phyloP scores from a whole-genome alignment of 2,888 invertebrate species.

The Oligia latruncula region DNA sequence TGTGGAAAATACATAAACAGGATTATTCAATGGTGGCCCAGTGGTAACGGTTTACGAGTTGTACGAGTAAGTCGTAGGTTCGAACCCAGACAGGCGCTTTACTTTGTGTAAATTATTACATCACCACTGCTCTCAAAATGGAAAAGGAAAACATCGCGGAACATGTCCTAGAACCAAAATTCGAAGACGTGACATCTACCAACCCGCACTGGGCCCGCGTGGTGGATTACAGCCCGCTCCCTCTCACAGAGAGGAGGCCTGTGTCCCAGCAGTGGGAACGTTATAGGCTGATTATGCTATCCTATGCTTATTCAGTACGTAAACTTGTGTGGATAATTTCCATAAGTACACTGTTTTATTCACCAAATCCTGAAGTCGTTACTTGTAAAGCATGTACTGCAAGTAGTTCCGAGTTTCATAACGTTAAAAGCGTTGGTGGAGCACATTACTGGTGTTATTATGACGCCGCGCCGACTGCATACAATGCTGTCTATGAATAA shows the following conservation, averaged over 20 bases:
- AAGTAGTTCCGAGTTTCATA: slow-evolving; percentile 59
- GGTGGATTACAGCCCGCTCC: background rate
- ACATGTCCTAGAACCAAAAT: background rate
- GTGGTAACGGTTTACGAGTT: background rate
- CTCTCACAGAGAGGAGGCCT: background rate
- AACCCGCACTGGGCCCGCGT: background rate
- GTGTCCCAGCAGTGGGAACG: background rate
- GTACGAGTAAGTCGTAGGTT: no score
- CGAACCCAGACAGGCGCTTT: no score
- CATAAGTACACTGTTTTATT: slow-evolving; percentile 33
- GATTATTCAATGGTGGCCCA: background rate
- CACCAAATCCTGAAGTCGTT: slow-evolving; percentile 23
- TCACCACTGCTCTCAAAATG: background rate
- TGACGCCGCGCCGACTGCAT: slow-evolving; percentile 60
- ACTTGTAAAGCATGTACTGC: slow-evolving; percentile 24
- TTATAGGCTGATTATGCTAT: background rate
- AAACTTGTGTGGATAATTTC: background rate
- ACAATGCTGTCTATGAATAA: slow-evolving; percentile 78
- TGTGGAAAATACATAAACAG: background rate
- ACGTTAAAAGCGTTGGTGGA: slow-evolving; percentile 62
- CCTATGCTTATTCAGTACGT: background rate
- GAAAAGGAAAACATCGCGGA: background rate
- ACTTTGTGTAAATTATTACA: background rate
- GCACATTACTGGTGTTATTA: slow-evolving; percentile 66
- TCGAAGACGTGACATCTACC: background rate